phyloP scores from a whole-genome alignment of 2,113 vertebrate species.

The Cygnus atratus region DNA sequence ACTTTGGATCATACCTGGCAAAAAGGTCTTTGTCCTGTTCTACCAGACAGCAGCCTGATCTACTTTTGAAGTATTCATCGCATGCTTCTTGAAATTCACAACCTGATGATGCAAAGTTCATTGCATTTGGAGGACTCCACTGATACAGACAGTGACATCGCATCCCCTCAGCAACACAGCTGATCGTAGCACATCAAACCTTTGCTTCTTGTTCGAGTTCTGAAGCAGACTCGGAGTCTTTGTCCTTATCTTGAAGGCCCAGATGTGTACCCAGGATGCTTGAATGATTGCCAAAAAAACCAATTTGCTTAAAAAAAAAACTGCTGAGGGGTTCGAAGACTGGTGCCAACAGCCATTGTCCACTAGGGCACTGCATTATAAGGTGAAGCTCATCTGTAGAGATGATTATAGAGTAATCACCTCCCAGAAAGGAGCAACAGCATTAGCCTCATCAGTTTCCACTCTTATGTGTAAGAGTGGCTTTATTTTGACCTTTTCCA shows the following conservation, averaged over 20 bases:
- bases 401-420: not conserved
- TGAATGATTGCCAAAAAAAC: not conserved
- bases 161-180: not conserved
- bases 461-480: not conserved
- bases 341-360: not conserved
- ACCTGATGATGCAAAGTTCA: not conserved
- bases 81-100: not conserved
- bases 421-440: not conserved
- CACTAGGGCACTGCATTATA: not conserved
- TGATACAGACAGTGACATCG: rapidly evolving
- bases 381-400: not conserved
- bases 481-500: not conserved
- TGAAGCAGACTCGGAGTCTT: not conserved
- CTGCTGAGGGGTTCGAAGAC: not conserved
- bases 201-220: not conserved
- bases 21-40: not conserved
- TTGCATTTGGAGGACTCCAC: not conserved
- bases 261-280: not conserved
- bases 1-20: not conserved
- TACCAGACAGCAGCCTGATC: not conserved
- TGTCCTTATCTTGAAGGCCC: not conserved
- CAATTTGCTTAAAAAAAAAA: not conserved
- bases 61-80: not conserved
- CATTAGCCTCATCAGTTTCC: not conserved
- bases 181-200: not conserved